Evolutionary conservation across 2,113 vertebrate genomes (phyloP), one percentile per base, ranked within the genome.

Genomic region (Diadophis punctatus): DNA sequence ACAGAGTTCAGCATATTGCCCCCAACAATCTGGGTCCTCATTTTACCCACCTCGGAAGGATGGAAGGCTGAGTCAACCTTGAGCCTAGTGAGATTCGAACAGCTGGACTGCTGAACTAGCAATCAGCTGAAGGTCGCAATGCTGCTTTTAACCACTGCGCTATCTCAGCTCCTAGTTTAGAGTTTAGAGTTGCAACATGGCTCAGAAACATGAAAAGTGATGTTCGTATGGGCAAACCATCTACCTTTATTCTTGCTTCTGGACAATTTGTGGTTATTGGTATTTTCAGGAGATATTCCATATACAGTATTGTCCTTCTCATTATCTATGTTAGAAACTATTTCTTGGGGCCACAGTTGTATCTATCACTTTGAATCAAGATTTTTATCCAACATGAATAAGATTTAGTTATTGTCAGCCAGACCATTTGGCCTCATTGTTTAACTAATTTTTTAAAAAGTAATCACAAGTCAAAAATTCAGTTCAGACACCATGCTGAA

Each of bases 361-460:
- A 18, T 43, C 23, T 53, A 4, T 25, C 46, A 52, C 48, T 84
- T 84, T 9, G 53, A 84, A 34, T 23, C 20, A 11, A 84, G 12
- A 27, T 55, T 20, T 30, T 27, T 9, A 34, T 46, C 48, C 27
- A 23, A 25, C 55, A 12, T 49, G 12, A 7, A 3, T 11, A 34
- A 4, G 23, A 25, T 86, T 56, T 84, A 25, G 22, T 6, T 18
- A 86, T 12, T 48, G 34, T 25, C 23, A 85, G 39, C 3, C 25
- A 30, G 16, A 68, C 93, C 92, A 93, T 89, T 93, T 89, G 20
- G 43, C 60, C 46, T 91, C 74, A 94, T 49, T 90, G 43, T 92
- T 39, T 86, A 18, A 90, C 16, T 89, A 25, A 87, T 94, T 88
- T n/a, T 68, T 68, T 92, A 93, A 91, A 94, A 90, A 94, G 85